These are phyloP conservation scores for Paramacrobiotus metropolitanus DNA, from an alignment of 1,140 invertebrate species.

Conservation along the genomic window DNA sequence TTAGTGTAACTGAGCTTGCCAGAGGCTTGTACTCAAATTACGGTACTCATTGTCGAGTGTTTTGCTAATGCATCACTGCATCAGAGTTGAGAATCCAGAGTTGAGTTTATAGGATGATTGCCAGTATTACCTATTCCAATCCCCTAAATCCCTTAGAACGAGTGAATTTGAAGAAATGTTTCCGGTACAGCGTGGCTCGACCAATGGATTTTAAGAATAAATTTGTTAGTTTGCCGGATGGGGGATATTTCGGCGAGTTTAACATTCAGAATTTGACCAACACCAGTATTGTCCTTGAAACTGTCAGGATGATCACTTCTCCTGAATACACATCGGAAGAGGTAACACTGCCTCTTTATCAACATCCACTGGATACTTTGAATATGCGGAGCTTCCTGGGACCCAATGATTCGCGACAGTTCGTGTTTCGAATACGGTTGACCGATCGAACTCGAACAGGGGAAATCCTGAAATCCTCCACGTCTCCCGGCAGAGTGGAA, in stretches of 20 bases:
- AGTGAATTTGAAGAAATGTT: background rate
- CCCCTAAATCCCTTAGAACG: background rate
- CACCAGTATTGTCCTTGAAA: background rate
- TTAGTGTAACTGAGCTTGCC: too few relatives aligned
- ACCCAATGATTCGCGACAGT: conserved; percentile 1
- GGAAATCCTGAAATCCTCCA: background rate
- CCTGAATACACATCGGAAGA: background rate
- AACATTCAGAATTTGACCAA: conserved; percentile 3
- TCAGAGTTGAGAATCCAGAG: too few relatives aligned
- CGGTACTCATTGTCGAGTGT: too few relatives aligned
- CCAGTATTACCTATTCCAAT: background rate
- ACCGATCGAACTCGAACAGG: background rate
- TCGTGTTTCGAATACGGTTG: background rate
- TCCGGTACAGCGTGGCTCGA: background rate
- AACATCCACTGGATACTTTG: background rate
- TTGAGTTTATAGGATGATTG: background rate
- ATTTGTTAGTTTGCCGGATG: background rate
- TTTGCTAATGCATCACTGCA: too few relatives aligned
- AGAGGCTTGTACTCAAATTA: too few relatives aligned
- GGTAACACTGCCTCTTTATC: background rate
- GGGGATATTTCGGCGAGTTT: conserved; percentile 3
- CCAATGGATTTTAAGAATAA: conserved; percentile 3
- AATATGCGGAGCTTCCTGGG: background rate
- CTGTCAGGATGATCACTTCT: background rate
- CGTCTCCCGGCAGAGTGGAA: background rate